A percentile compares a stretch with the other conserved stretches of the same genome.
Evolutionary conservation across 2,113 vertebrate genomes (phyloP).

Genomic region (Crotophaga sulcirostris): DNA sequence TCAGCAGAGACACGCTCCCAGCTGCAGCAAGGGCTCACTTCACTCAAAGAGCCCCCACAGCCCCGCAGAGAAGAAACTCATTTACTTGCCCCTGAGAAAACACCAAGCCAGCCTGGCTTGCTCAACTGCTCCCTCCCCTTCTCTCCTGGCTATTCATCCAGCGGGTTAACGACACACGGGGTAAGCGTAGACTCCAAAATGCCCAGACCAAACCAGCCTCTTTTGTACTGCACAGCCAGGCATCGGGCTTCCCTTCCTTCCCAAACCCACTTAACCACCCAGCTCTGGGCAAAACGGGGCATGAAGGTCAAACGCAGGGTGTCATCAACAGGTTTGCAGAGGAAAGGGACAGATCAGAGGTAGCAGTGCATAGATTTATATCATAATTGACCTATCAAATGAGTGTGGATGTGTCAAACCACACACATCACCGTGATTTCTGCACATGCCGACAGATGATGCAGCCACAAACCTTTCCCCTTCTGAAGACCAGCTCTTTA

Average conservation of each 20-base stretch:
- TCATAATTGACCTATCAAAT: background rate
- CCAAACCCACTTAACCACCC: background rate
- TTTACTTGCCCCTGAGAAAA: background rate
- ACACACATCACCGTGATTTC: too few relatives aligned
- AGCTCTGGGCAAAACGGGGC: background rate
- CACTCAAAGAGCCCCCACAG: background rate
- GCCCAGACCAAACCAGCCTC: background rate
- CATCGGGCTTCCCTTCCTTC: background rate
- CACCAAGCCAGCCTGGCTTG: background rate
- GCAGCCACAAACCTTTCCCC: background rate
- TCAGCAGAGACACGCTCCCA: accelerated
- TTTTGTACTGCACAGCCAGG: background rate
- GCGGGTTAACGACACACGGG: accelerated
- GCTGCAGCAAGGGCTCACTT: background rate
- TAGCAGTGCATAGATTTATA: background rate
- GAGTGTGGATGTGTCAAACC: background rate
- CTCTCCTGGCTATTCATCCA: background rate
- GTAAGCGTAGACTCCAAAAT: background rate
- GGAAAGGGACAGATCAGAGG: background rate
- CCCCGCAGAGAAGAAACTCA: background rate
- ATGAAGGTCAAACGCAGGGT: background rate
- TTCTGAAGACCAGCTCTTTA: background rate
- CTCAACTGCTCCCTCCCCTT: background rate
- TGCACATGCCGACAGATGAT: background rate
- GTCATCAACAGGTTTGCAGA: background rate